Evolutionary conservation across 1,140 invertebrate genomes (phyloP).

Genomic region (Atta colombica): DNA sequence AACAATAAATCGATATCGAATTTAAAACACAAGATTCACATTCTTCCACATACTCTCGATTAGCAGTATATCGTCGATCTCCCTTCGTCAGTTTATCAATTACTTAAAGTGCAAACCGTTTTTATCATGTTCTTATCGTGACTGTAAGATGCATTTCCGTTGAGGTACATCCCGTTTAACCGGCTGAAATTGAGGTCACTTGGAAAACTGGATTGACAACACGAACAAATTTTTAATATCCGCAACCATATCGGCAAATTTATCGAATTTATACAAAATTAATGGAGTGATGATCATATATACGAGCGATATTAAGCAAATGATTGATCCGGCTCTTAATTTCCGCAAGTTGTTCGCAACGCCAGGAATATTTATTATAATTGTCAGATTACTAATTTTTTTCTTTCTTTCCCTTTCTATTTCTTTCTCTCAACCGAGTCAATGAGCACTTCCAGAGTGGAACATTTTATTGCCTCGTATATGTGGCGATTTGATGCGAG

Average conservation of each 20-base stretch:
- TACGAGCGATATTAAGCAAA: neutral
- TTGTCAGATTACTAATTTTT: slow-evolving; percentile 26
- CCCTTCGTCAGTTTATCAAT: slow-evolving; percentile 24
- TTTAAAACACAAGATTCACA: slow-evolving; percentile 30
- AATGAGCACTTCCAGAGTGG: neutral
- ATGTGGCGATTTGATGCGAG: slow-evolving; percentile 36
- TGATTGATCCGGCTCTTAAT: slow-evolving; percentile 44
- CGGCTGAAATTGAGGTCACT: slow-evolving; percentile 24
- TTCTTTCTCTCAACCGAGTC: neutral
- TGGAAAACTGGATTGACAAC: slow-evolving; percentile 41
- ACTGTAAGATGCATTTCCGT: slow-evolving; percentile 29
- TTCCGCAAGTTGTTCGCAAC: neutral
- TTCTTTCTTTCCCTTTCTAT: neutral
- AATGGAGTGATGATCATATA: slow-evolving; percentile 44
- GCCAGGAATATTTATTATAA: slow-evolving; percentile 36
- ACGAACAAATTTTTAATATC: slow-evolving; percentile 40
- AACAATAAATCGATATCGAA: slow-evolving; percentile 18
- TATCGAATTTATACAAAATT: slow-evolving; percentile 47
- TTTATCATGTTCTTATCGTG: slow-evolving; percentile 46
- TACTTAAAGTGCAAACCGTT: neutral
- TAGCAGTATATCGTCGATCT: slow-evolving; percentile 3
- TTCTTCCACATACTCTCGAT: slow-evolving; percentile 22
- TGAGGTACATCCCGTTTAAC: slow-evolving; percentile 27
- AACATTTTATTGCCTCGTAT: slow-evolving; percentile 37
- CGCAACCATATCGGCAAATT: neutral